A percentile compares a stretch with the other conserved stretches of the same genome.
Conservation (phyloP, 2,888 invertebrate species). For the Nomada flava region DNA sequence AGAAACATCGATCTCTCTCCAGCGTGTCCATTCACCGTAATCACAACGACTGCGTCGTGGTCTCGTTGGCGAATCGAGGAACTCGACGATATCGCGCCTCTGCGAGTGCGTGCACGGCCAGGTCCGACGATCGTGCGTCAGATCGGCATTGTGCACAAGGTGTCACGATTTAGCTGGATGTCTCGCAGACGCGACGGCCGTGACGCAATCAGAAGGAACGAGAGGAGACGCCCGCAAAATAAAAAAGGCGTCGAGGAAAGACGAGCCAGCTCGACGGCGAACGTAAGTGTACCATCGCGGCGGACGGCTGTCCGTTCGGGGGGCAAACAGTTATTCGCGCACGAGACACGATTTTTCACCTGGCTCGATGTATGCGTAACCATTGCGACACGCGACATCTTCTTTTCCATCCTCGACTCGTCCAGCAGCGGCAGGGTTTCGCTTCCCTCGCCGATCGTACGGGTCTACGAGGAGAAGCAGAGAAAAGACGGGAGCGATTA, state of each 20-base stretch:
- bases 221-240: neutral
- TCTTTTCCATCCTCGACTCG: neutral
- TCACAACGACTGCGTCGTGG: neutral
- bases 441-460: neutral
- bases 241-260: neutral
- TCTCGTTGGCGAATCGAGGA: neutral
- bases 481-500: slow-evolving; percentile 6
- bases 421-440: neutral
- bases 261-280: neutral
- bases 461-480: slow-evolving; percentile 9
- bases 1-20: neutral
- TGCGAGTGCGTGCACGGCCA: neutral
- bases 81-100: slow-evolving; percentile 1
- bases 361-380: neutral
- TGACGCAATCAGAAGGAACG: neutral
- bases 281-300: slow-evolving; percentile 17
- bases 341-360: neutral
- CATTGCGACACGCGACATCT: neutral
- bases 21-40: neutral
- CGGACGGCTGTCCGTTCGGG: too few species aligned
- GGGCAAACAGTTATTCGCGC: neutral
- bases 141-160: neutral
- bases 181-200: neutral
- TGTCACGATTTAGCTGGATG: neutral
- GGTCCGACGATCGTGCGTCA: neutral